These are phyloP conservation scores for Oryzaephilus surinamensis DNA, from an alignment of 1,140 invertebrate species.

Conservation along the genomic window DNA sequence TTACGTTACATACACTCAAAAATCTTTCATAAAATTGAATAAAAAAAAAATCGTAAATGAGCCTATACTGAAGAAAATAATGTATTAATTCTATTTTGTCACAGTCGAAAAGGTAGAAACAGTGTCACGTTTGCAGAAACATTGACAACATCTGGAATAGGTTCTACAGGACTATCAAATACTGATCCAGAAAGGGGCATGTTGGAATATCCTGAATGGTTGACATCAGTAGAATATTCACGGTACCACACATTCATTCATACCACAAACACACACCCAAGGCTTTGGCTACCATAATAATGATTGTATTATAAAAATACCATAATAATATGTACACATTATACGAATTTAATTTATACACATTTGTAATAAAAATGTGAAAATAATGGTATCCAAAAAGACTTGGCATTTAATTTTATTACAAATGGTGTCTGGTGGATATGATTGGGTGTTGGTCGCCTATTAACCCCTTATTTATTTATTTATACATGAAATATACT, in stretches of 20 bases:
- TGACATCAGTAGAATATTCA: conserved; percentile 33
- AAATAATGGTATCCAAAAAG: no score
- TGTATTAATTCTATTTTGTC: no score
- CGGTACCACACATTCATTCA: conserved; percentile 28
- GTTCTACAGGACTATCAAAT: conserved; percentile 29
- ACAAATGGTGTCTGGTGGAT: conserved; percentile 24
- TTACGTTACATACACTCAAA: no score
- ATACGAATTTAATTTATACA: neutral
- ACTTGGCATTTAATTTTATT: no score
- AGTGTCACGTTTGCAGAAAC: conserved; percentile 36
- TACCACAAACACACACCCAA: conserved; percentile 17
- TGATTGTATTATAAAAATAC: conserved; percentile 2
- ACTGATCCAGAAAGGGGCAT: conserved; percentile 30
- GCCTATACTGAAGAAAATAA: no score
- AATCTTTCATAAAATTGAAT: no score
- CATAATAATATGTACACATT: neutral
- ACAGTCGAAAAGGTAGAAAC: conserved; percentile 27
- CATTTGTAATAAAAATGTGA: conserved; percentile 1
- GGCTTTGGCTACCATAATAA: conserved; percentile 6
- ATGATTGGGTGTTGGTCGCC: conserved; percentile 25
- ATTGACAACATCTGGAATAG: conserved; percentile 28
- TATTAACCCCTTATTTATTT: neutral
- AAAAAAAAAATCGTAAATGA: no score
- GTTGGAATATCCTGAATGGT: conserved; percentile 36
- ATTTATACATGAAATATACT: neutral